Evolutionary conservation across 2,797 vertebrate species (phyloP).

Genomic region (Alosa sapidissima): DNA sequence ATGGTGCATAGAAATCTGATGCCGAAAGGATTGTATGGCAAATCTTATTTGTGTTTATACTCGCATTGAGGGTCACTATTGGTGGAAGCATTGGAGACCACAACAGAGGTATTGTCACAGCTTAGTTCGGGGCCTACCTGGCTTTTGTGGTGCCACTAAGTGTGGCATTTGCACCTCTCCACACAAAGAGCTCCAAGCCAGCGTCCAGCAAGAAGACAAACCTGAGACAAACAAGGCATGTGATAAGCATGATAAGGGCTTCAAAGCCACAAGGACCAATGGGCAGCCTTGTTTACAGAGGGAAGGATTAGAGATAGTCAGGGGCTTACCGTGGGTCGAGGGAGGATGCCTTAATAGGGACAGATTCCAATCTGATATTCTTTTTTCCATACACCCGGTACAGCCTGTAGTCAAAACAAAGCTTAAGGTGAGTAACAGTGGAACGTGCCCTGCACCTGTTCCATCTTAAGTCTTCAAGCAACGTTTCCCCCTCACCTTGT

Average conservation of each 20-base stretch:
- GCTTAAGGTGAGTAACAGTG: background rate
- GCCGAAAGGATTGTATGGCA: background rate
- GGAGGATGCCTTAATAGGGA: slow-evolving; percentile 83
- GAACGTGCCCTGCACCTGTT: background rate
- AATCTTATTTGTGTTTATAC: background rate
- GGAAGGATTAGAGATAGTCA: background rate
- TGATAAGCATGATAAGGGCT: background rate
- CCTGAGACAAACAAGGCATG: slow-evolving; percentile 61
- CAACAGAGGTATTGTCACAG: background rate
- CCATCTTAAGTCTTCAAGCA: slow-evolving; percentile 59
- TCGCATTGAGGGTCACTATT: background rate
- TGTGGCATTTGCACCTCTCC: slow-evolving; percentile 90
- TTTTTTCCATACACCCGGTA: slow-evolving; percentile 95
- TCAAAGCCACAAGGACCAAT: background rate
- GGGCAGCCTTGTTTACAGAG: background rate
- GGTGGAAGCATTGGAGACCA: background rate
- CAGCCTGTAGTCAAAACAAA: slow-evolving; percentile 70
- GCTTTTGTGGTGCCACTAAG: slow-evolving; percentile 91
- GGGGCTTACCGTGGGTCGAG: slow-evolving; percentile 87
- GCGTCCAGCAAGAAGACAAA: slow-evolving; percentile 92
- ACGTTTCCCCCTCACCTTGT: slow-evolving; percentile 73
- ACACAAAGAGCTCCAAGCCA: slow-evolving; percentile 84
- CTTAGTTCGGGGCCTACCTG: slow-evolving; percentile 64
- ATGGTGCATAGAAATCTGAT: background rate
- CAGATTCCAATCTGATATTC: slow-evolving; percentile 90